Evolutionary conservation across 2,888 invertebrate species (phyloP), one percentile per base, ranked within the genome.

Genomic region (Pachydiplax longipennis): DNA sequence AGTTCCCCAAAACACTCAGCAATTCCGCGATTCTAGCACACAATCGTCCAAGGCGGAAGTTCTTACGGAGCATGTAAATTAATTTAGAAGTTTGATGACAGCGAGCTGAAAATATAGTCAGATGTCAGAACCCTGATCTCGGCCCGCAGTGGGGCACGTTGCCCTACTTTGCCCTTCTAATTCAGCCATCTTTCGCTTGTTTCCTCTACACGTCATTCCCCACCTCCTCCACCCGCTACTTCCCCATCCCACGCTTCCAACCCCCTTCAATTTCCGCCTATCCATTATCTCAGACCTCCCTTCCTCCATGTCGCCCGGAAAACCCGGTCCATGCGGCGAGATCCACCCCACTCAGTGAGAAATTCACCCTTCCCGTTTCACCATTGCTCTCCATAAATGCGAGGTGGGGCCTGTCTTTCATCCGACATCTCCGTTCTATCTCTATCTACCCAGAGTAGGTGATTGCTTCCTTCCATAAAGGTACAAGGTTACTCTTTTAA

Each of bases 231-330:
- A 8, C 80, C 31, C 25, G 31, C 80, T 10, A 25, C 5, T 35
- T 35, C 81, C 22, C 37, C 81, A 15, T 81, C 37, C 40, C 81
- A 8, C 15, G 15, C 15, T 35, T 13, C 35, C 37, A 81, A 40
- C 40, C 22, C 18, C 81, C 81, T 81, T 81, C 81, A 81, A 81
- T 81, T 81, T 81, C 81, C 81, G 81, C 81, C 81, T n/a, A 81
- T 81, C 81, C 81, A 81, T 81, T 81, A 81, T 81, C 81, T 44
- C 80, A 37, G 37, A 35, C 80, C 80, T 80, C 80, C 35, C 35
- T 80, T 35, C 80, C 80, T 31, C 35, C 80, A 18, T 35, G 25
- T 35, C 35, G 35, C 35, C 81, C 81, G 81, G 40, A 81, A 81
- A 40, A 40, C 40, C 37, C 81, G 40, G 40, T 10, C 37, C 81